Evolutionary conservation across 2,797 vertebrate genomes (phyloP).

Genomic region (Myotis myotis): DNA sequence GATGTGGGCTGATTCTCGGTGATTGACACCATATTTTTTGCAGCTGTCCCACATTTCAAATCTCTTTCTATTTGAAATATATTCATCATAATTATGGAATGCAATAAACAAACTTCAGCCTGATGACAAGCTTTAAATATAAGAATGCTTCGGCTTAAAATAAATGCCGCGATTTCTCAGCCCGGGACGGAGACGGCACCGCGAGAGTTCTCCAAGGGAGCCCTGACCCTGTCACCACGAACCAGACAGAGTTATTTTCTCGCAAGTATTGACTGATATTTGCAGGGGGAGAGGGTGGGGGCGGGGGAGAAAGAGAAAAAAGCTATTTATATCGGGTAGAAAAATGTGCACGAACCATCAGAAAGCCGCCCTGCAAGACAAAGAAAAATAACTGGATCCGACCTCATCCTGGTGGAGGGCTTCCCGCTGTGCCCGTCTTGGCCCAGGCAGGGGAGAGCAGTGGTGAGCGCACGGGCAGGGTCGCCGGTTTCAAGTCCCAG

Average conservation of each 20-base stretch:
- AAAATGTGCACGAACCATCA: conserved; percentile 17
- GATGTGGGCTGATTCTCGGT: conserved; percentile 72
- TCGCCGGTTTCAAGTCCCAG: not conserved
- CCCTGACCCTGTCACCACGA: conserved; percentile 73
- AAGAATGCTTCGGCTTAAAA: conserved; percentile 77
- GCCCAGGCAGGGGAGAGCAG: not conserved
- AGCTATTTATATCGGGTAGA: conserved; percentile 64
- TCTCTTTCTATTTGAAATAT: conserved; percentile 82
- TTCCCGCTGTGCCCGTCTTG: not conserved
- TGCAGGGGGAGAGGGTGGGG: not conserved
- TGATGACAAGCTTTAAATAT: conserved; percentile 80
- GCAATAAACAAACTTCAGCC: conserved; percentile 80
- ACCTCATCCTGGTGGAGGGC: not conserved
- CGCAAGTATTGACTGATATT: conserved; percentile 63
- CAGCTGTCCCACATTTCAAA: conserved; percentile 79
- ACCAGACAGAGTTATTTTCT: conserved; percentile 63
- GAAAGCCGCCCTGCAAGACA: conserved; percentile 20
- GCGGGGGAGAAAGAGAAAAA: conserved; percentile 38
- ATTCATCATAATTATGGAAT: conserved; percentile 83
- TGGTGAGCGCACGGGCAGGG: rapidly evolving
- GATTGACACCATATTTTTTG: conserved; percentile 77
- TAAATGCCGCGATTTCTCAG: conserved; percentile 66
- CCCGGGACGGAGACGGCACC: conserved; percentile 23
- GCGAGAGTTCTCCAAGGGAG: conserved; percentile 33
- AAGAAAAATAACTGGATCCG: not conserved